Percentiles rank a stretch among this genome's conserved stretches.
These are phyloP conservation scores for Neomorphus geoffroyi DNA, from an alignment of 2,797 vertebrate species.

Conservation along the genomic window DNA sequence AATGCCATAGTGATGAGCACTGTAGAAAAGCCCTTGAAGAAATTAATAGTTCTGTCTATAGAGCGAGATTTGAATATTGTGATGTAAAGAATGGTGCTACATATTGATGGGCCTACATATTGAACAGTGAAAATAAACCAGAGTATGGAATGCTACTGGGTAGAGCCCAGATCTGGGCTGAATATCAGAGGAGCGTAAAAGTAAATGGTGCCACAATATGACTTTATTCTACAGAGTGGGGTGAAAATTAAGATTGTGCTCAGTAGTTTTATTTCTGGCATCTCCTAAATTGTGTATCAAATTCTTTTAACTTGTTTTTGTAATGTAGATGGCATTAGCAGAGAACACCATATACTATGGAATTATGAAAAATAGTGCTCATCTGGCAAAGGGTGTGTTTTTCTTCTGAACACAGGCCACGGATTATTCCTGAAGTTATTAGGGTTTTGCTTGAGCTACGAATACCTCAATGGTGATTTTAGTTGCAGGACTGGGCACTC, in stretches of 20 bases:
- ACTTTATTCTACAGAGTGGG: not conserved
- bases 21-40: not conserved
- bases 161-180: not conserved
- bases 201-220: not conserved
- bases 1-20: not conserved
- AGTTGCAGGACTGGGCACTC: not conserved
- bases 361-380: not conserved
- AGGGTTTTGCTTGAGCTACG: not conserved
- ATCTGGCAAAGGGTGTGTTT: not conserved
- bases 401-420: not conserved
- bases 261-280: not conserved
- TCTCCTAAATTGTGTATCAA: not conserved
- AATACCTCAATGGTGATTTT: not conserved
- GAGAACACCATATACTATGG: fast-evolving
- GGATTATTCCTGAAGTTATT: not conserved
- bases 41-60: not conserved
- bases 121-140: not conserved
- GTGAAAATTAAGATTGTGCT: not conserved
- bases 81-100: not conserved
- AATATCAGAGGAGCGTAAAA: not conserved
- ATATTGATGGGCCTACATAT: not conserved
- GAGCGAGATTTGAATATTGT: not conserved
- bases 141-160: not conserved
- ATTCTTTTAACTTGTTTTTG: not conserved
- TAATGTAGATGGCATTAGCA: not conserved